phyloP scores from a whole-genome alignment of 2,113 vertebrate genomes.

The Gnathonemus longibarbis region DNA sequence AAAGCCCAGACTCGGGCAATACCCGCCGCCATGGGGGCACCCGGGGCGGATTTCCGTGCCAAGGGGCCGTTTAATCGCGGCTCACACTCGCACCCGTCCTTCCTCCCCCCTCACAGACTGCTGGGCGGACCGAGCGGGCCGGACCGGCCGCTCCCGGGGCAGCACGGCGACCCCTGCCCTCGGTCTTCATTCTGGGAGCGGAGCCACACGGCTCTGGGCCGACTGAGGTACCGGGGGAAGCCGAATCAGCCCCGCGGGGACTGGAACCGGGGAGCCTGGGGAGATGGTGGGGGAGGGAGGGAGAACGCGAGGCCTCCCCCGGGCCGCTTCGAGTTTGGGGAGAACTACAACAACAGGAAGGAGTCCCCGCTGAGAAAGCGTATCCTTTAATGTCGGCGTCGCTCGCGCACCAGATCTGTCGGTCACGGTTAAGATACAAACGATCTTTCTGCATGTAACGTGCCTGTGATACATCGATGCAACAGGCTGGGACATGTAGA shows the following conservation, averaged over 20 bases:
- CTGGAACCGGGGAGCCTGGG: constrained; percentile 56
- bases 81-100: constrained; percentile 46
- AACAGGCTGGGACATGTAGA: not conserved
- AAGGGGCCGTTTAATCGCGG: constrained; percentile 67
- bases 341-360: constrained; percentile 54
- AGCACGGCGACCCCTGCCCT: constrained; percentile 60
- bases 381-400: constrained; percentile 70
- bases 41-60: constrained; percentile 62
- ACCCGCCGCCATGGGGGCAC: constrained; percentile 52
- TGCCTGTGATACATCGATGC: not conserved
- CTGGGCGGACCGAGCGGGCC: constrained; percentile 53
- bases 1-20: constrained; percentile 41
- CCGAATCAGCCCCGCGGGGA: constrained; percentile 66
- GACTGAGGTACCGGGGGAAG: constrained; percentile 74
- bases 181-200: constrained; percentile 90
- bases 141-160: constrained; percentile 46
- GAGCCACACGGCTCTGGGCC: constrained; percentile 78
- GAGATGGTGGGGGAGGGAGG: constrained; percentile 46
- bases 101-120: constrained; percentile 41
- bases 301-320: constrained; percentile 54
- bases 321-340: constrained; percentile 48
- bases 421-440: not conserved
- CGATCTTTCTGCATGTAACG: not conserved
- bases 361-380: constrained; percentile 78
- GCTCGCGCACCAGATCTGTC: not conserved